These are phyloP conservation scores for Eupleurogrammus muticus DNA, from an alignment of 2,797 vertebrate genomes.

Conservation along the genomic window DNA sequence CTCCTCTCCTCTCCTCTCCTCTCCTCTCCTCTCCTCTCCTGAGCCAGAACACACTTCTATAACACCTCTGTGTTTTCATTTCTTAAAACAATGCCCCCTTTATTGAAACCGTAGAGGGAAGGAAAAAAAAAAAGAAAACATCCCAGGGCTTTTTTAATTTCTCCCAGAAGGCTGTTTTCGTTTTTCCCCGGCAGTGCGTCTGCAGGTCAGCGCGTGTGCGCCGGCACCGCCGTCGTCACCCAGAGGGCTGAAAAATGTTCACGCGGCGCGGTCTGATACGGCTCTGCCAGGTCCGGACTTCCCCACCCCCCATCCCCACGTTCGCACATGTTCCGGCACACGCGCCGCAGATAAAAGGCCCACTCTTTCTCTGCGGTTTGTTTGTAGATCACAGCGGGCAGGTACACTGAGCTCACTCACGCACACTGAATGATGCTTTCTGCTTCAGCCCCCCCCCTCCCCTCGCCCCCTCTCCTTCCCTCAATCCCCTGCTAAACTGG, in stretches of 20 bases:
- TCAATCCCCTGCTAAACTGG: slow-evolving; percentile 37
- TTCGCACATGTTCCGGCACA: slow-evolving; percentile 30
- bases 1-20: not conserved
- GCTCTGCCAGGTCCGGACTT: not conserved
- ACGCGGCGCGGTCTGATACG: slow-evolving; percentile 21
- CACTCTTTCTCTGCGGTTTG: slow-evolving; percentile 41
- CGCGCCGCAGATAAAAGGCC: slow-evolving; percentile 17
- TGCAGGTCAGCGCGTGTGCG: slow-evolving; percentile 46
- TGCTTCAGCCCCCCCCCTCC: slow-evolving; percentile 13
- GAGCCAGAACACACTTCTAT: slow-evolving; percentile 51
- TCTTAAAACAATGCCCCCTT: slow-evolving; percentile 69
- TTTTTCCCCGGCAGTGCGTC: too few relatives aligned
- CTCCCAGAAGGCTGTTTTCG: slow-evolving; percentile 12
- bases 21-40: not conserved
- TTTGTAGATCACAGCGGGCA: slow-evolving; percentile 53
- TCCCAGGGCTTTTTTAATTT: slow-evolving; percentile 45
- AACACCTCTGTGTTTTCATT: slow-evolving; percentile 66
- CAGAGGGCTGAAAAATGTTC: slow-evolving; percentile 19
- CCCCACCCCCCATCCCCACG: slow-evolving; percentile 19
- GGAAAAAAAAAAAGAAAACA: slow-evolving; percentile 54
- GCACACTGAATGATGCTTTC: slow-evolving; percentile 40
- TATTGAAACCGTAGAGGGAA: slow-evolving; percentile 59
- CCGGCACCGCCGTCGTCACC: too few relatives aligned
- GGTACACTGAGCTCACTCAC: slow-evolving; percentile 52
- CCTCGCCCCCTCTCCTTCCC: too few relatives aligned